Conservation (phyloP, 2,113 vertebrate species). For the Prunella fulvescens region DNA sequence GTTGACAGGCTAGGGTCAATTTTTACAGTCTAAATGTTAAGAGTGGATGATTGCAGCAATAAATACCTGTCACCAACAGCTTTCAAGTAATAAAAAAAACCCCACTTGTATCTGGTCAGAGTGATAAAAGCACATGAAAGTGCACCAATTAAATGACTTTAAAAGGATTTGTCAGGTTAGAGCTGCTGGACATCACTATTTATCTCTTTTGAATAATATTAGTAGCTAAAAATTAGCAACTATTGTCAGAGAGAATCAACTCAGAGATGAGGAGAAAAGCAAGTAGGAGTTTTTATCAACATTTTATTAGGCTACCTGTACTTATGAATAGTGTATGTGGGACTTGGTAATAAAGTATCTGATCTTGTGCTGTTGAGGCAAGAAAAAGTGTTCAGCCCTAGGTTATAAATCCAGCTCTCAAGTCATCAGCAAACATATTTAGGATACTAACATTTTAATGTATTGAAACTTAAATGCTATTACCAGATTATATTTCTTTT, state of each 20-base stretch:
- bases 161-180: background rate
- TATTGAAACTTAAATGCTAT: background rate
- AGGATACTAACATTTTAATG: background rate
- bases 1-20: conserved; percentile 17
- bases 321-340: background rate
- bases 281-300: background rate
- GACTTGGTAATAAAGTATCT: background rate
- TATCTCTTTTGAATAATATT: background rate
- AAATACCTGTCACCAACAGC: conserved; percentile 23
- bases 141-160: background rate
- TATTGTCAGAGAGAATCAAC: background rate
- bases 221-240: background rate
- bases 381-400: background rate
- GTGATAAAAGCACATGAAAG: background rate
- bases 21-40: conserved; percentile 46
- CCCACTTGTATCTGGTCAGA: background rate
- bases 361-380: background rate
- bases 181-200: background rate
- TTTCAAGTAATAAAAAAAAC: background rate
- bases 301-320: background rate
- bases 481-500: background rate
- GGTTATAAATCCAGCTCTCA: background rate
- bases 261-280: background rate
- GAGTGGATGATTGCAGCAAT: conserved; percentile 8
- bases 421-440: background rate